Conservation (phyloP, 2,888 invertebrate genomes). For the Notocelia uddmanniana region DNA sequence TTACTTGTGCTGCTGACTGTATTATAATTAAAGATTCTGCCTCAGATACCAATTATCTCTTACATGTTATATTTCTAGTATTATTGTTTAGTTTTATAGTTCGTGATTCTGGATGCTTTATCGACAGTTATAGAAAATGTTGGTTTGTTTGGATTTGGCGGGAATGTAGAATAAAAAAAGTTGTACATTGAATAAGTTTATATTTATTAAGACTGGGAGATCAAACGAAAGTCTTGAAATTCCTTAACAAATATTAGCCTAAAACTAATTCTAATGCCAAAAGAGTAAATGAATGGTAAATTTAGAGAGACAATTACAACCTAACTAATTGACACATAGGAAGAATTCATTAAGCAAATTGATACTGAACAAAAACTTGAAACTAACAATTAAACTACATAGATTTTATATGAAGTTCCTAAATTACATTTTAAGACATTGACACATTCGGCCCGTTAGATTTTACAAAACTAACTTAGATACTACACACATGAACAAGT, state of each 20-base stretch:
- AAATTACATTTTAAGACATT: conserved; percentile 56
- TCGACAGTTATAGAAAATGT: neutral
- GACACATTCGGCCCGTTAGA: conserved; percentile 80
- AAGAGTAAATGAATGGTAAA: conserved; percentile 49
- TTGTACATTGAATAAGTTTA: conserved; percentile 57
- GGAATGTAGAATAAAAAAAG: conserved; percentile 47
- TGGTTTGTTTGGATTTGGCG: neutral
- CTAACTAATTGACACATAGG: conserved; percentile 65
- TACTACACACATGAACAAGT: conserved; percentile 33
- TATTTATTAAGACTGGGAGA: conserved; percentile 80
- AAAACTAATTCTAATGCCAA: conserved; percentile 51
- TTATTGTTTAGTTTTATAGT: neutral
- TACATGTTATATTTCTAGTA: neutral
- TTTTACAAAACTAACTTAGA: conserved; percentile 47
- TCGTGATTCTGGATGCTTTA: neutral
- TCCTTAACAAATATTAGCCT: conserved; percentile 62
- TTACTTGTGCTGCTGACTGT: no score
- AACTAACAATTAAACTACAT: conserved; percentile 4
- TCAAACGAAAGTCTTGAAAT: conserved; percentile 84
- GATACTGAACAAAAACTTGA: conserved; percentile 48
- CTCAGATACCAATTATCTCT: neutral
- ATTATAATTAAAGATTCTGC: neutral
- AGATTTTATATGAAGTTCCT: conserved; percentile 32
- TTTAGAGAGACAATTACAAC: conserved; percentile 48
- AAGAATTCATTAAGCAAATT: conserved; percentile 65